phyloP scores from a whole-genome alignment of 1,140 invertebrate species.

The Heterodera carotae region DNA sequence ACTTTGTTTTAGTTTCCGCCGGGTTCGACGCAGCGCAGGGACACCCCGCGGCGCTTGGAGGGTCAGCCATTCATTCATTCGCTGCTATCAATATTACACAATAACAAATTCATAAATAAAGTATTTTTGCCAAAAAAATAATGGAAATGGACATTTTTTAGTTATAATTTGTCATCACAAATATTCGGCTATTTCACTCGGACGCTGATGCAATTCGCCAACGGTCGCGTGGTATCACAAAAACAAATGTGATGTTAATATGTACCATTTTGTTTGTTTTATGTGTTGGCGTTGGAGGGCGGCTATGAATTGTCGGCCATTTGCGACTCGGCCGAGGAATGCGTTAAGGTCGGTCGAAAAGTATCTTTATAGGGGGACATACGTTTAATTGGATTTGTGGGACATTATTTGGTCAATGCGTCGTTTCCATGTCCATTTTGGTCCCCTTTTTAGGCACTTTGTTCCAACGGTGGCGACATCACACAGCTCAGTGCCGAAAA shows the following conservation, averaged over 20 bases:
- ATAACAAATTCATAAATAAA: too few relatives aligned
- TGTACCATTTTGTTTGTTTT: background rate
- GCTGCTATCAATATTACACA: too few relatives aligned
- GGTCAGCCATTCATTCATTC: slow-evolving; percentile 82
- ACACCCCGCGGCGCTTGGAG: slow-evolving; percentile 90
- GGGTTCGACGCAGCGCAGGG: slow-evolving; percentile 95
- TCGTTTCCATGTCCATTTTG: slow-evolving; percentile 10
- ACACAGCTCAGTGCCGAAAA: slow-evolving; percentile 46
- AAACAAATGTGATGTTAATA: background rate
- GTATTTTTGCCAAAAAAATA: background rate
- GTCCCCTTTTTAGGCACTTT: slow-evolving; percentile 57
- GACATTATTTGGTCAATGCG: background rate
- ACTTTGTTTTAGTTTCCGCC: slow-evolving; percentile 91
- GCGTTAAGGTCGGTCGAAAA: slow-evolving; percentile 70
- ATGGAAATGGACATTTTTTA: slow-evolving; percentile 38
- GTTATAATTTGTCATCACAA: slow-evolving; percentile 60
- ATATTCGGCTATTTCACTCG: slow-evolving; percentile 91
- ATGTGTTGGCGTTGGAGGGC: slow-evolving; percentile 80
- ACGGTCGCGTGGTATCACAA: slow-evolving; percentile 76
- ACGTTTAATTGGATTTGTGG: slow-evolving; percentile 22
- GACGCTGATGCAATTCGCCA: slow-evolving; percentile 84
- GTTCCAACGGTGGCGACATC: slow-evolving; percentile 49
- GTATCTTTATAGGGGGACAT: background rate
- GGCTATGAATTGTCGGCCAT: slow-evolving; percentile 88
- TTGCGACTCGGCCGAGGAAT: slow-evolving; percentile 94